Base-by-base conservation (phyloP, 2,797 vertebrate genomes). In the Novumbra hubbsi region DNA sequence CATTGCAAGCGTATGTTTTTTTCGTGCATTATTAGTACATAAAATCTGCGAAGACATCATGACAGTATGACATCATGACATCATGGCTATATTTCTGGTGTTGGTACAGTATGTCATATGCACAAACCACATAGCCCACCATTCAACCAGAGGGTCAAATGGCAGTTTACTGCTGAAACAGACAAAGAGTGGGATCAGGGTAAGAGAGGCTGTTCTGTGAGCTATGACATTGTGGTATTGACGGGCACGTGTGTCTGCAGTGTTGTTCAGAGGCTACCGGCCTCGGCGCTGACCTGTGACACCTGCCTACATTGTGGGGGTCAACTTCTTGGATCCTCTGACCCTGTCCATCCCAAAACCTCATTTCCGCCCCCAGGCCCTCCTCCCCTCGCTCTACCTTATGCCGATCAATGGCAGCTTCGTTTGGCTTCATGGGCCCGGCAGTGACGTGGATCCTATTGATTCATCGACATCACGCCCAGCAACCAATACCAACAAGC, bases 381-480 rank as follows among this genome's bases (percentile, higher is more conserved):
- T 70, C 66, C 73, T 81, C 70, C 28, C 81, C 76, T 77, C 71
- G 71, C 81, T 81, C 84, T 80, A 89, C 91, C 87, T 84, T 80
- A 82, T 90, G 86, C 91, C 88, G 91, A 94, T 94, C 93, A 94
- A 94, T 94, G 92, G 88, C 90, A 93, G 92, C 93, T 94, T 93
- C 91, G 91, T 93, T 92, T 93, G 92, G 93, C 93, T 93, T 92
- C 92, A 91, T 90, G 86, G 91, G 92, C 91, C 91, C 92, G 86
- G 89, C 92, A 92, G 92, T 94, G 92, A 93, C 92, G 92, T 90
- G 90, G 90, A 93, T 93, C 90, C 91, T 94, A 94, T 94, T 93
- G 93, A 94, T 94, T 94, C 94, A 94, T 93, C 80, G 92, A 94
- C 89, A 87, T 89, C 87, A 90, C 92, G 92, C 88, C 85, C 87